Evolutionary conservation across 2,797 vertebrate species (phyloP).

Genomic region (Petrocephalus schoutedeni): DNA sequence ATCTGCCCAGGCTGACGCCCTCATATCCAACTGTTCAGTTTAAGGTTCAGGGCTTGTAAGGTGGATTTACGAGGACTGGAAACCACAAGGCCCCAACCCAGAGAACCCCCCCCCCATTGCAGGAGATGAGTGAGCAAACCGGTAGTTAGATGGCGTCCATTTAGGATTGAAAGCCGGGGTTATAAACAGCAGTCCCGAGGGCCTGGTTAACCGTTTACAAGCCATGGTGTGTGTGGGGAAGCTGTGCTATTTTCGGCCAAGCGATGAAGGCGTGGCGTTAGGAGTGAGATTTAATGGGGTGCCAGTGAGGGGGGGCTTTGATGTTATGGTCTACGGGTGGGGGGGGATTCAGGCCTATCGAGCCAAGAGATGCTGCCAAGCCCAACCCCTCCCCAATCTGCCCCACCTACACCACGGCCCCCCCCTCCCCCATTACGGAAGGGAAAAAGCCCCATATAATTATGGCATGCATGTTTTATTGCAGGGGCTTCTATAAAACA

Average conservation of each 20-base stretch:
- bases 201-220: slow-evolving; percentile 38
- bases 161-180: not conserved
- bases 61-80: not conserved
- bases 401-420: not conserved
- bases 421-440: slow-evolving; percentile 9
- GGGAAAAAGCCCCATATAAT: slow-evolving; percentile 13
- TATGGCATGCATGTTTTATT: slow-evolving; percentile 12
- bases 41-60: not conserved
- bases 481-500: slow-evolving; percentile 22
- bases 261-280: not conserved
- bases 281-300: not conserved
- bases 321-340: not conserved
- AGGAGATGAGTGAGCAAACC: not conserved
- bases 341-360: not conserved
- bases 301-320: not conserved
- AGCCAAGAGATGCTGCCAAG: not conserved
- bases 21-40: not conserved
- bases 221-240: not conserved
- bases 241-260: not conserved
- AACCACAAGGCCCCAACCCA: not conserved
- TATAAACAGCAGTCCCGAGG: slow-evolving; percentile 33
- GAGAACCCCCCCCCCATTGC: not conserved
- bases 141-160: not conserved
- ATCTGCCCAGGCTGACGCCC: not conserved
- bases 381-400: not conserved